phyloP scores from a whole-genome alignment of 2,888 invertebrate genomes.

The Lacanobia oleracea region DNA sequence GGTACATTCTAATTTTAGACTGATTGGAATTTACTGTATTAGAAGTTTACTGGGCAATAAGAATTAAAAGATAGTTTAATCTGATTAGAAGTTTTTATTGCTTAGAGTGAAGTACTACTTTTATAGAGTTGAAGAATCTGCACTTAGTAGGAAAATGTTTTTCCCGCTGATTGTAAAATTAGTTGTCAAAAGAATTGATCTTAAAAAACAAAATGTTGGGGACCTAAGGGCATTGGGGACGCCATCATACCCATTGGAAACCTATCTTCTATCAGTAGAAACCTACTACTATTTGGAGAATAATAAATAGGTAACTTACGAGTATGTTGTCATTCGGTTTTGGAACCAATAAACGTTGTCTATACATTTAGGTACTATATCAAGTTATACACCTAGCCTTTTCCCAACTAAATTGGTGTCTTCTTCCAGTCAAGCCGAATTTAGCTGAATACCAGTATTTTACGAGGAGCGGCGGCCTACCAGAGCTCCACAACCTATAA shows the following conservation, averaged over 20 bases:
- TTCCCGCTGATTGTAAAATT: not conserved
- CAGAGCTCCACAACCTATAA: too few species aligned
- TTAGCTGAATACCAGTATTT: too few species aligned
- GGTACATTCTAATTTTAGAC: conserved; percentile 64
- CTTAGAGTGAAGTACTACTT: not conserved
- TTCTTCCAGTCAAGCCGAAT: too few species aligned
- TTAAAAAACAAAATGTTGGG: too few species aligned
- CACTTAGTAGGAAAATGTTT: not conserved
- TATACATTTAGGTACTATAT: too few species aligned
- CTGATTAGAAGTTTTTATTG: not conserved
- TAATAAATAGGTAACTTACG: not conserved
- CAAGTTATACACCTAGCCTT: too few species aligned
- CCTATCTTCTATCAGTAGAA: too few species aligned
- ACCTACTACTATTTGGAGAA: not conserved
- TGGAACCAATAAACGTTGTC: not conserved
- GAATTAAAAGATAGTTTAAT: conserved; percentile 3
- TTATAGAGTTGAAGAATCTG: not conserved
- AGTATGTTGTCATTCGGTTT: not conserved
- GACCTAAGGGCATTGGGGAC: too few species aligned
- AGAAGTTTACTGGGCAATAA: conserved; percentile 26
- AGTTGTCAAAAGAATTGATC: not conserved
- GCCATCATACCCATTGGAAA: too few species aligned
- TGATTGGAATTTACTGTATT: conserved; percentile 67
- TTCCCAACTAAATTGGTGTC: too few species aligned
- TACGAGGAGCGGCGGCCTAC: too few species aligned